Evolutionary conservation across 1,140 invertebrate species (phyloP), one percentile per base, ranked within the genome.

Genomic region (Halictus rubicundus): DNA sequence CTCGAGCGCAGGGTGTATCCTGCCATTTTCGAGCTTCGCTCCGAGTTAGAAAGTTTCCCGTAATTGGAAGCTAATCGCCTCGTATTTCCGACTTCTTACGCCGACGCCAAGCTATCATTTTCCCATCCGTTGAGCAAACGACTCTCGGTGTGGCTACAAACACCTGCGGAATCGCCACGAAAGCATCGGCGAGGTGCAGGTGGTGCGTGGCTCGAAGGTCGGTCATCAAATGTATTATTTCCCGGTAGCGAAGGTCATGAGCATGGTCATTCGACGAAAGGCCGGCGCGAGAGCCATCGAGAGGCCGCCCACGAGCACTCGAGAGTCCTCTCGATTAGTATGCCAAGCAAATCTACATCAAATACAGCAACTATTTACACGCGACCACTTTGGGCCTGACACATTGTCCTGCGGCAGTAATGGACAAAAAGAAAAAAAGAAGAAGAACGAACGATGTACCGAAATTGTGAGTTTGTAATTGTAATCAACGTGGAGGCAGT

Each of bases 221-320:
- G n/a, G 6, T 21, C 25, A 19, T 63, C 27, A 25, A 25, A 71
- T 19, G 25, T 23, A 63, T 9, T 19, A 42, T 42, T 63, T 63
- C 59, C 46, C 39, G 39, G 3, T 14, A 16, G 39, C 8, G 2
- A 12, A 10, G 69, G 69, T 72, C 69, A 72, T 61, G 60, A 72
- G 49, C 69, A 61, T 19, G 69, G 27, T 7, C 14, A 52, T 39
- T n/a, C 12, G 27, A 60, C 2, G n/a, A 39, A 37, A 71, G 37
- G 37, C 52, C 27, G 16, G 10, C 52, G 4, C 49, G 25, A 12
- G n/a, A 14, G 6, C 10, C 7, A 54, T 37, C 21, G 27, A 37
- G 32, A 69, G 27, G 68, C 32, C 52, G 49, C 10, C 23, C 25
- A 68, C 25, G 46, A 68, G 14, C 25, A 23, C 37, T 69, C 27